Evolutionary conservation across 2,797 vertebrate species (phyloP).

Genomic region (Alosa sapidissima): DNA sequence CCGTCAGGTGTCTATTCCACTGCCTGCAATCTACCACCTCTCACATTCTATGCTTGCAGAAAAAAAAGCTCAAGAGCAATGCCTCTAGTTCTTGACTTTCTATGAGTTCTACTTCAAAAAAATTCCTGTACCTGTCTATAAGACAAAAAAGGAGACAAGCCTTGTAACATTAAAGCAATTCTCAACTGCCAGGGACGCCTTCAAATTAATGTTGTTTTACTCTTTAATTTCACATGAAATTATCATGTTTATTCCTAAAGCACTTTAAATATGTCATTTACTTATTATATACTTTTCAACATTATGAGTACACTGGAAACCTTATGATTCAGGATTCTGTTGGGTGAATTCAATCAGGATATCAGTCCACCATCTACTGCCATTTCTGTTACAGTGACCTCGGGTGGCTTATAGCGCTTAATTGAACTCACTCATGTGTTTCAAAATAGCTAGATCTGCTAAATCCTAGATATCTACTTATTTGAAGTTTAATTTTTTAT

Average conservation of each 20-base stretch:
- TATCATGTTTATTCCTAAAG: slow-evolving; percentile 51
- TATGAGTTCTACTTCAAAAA: slow-evolving; percentile 50
- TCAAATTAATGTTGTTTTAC: slow-evolving; percentile 62
- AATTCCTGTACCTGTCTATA: slow-evolving; percentile 75
- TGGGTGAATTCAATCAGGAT: slow-evolving; percentile 13
- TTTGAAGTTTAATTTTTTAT: background rate
- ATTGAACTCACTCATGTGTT: background rate
- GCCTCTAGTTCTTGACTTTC: slow-evolving; percentile 74
- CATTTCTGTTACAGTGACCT: slow-evolving; percentile 23
- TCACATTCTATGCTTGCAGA: slow-evolving; percentile 59
- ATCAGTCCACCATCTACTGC: slow-evolving; percentile 22
- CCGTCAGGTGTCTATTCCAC: slow-evolving; percentile 61
- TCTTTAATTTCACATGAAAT: slow-evolving; percentile 48
- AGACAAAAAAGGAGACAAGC: slow-evolving; percentile 82
- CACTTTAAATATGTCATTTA: slow-evolving; percentile 67
- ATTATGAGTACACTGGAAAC: slow-evolving; percentile 9
- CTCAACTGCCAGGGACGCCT: slow-evolving; percentile 81
- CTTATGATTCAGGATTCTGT: slow-evolving; percentile 40
- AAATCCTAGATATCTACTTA: slow-evolving; percentile 19
- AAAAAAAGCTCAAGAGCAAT: slow-evolving; percentile 67
- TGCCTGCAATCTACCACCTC: slow-evolving; percentile 69
- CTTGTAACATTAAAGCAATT: slow-evolving; percentile 81
- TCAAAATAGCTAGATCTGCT: slow-evolving; percentile 6
- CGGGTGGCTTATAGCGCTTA: slow-evolving; percentile 18
- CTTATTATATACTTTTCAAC: slow-evolving; percentile 1